Base-by-base conservation (phyloP, 2,797 vertebrate genomes). In the Atherinosoma microstoma region DNA sequence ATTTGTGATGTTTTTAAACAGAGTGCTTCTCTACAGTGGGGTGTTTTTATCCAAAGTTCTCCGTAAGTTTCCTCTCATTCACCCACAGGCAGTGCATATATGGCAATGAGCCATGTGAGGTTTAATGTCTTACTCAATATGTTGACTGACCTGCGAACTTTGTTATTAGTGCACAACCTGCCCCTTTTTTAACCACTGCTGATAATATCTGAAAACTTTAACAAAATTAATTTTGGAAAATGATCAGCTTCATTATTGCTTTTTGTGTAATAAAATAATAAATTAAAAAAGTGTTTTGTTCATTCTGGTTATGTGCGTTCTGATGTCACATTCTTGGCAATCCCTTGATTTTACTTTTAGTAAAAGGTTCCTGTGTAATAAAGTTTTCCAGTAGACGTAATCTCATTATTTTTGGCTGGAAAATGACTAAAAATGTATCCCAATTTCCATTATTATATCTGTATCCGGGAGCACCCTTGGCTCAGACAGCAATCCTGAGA, bases 401-500 rank as follows among this genome's bases (percentile, higher is more conserved):
- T 64, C 6, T 67, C 27, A 32, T 68, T 36, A 42, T 42, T 64
- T 35, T 63, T 69, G 56, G 32, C 40, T 42, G 54, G n/a, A 49
- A 56, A 53, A 40, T 15, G 35, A 62, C 12, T 11, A 15, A 64
- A 84, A 76, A 70, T 15, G 54, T 24, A 47, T 66, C 16, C 18
- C 15, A 15, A 18, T 78, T 78, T 76, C 16, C 42, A 74, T 73
- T 84, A 75, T 78, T 83, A 78, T 78, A 67, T 73, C 83, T 4
- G 80, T 67, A 56, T 93, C 90, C 79, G 86, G 87, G 76, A 77
- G 78, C 60, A 89, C 70, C 63, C 75, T 88, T 83, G 88, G 92
- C 73, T 94, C 86, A 86, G 94, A 93, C 75, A 80, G 78, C 86
- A 94, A 88, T 57, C 89, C 86, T 71, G 92, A 91, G 86, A 93